Conservation (phyloP, 1,140 invertebrate species). For the Drosophila mayri region DNA sequence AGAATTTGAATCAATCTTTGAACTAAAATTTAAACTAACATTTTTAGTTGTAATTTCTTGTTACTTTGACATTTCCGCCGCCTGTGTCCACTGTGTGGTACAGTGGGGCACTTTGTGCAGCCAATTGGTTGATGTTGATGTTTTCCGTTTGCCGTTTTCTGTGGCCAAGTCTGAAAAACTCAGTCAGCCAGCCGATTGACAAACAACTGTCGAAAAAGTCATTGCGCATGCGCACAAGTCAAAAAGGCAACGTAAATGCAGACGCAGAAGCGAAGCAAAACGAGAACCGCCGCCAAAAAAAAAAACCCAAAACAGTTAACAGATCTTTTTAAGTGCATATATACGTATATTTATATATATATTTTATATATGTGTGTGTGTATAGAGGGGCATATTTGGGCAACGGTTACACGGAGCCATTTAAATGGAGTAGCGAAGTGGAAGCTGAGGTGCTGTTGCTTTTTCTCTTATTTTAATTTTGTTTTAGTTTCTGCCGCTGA, state of each 20-base stretch:
- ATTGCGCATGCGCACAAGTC: constrained; percentile 79
- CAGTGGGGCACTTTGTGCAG: constrained; percentile 37
- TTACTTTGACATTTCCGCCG: constrained; percentile 25
- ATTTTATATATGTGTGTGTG: not conserved
- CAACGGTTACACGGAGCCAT: constrained; percentile 72
- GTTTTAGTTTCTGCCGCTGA: constrained; percentile 16
- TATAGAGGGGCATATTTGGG: constrained; percentile 42
- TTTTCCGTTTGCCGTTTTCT: constrained; percentile 27
- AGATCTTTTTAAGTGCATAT: constrained; percentile 49
- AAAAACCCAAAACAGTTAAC: constrained; percentile 48
- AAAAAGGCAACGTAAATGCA: constrained; percentile 72
- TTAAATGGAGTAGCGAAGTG: constrained; percentile 78
- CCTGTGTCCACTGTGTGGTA: constrained; percentile 38
- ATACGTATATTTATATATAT: not conserved
- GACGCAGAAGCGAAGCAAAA: constrained; percentile 54
- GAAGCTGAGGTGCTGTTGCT: constrained; percentile 51
- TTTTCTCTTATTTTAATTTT: constrained; percentile 8
- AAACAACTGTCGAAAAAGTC: constrained; percentile 81
- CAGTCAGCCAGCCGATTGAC: constrained; percentile 64
- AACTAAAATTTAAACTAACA: no score
- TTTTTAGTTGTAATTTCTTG: not conserved
- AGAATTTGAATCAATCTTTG: no score
- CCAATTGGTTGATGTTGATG: constrained; percentile 30
- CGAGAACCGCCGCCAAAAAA: constrained; percentile 28
- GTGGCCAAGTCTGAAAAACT: constrained; percentile 18